Evolutionary conservation across 2,888 invertebrate species (phyloP), one percentile per base, ranked within the genome.

Genomic region (Helleia helle): DNA sequence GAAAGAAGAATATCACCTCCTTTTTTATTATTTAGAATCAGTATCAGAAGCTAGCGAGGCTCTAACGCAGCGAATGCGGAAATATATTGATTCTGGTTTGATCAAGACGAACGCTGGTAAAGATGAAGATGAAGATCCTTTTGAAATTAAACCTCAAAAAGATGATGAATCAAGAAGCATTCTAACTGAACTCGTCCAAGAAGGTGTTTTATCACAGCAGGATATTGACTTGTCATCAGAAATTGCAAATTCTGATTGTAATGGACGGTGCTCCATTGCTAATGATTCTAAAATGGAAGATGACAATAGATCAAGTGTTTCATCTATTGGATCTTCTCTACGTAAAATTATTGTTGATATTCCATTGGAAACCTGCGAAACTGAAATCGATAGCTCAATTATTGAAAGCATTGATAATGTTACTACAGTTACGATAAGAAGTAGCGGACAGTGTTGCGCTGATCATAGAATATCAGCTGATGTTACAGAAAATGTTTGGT

Each of bases 11-110:
- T 87, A 87, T 49, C 81, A 86, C 50, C 58, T 86, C 45, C 66
- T 88, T 3, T 88, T 87, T 56, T 86, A 86, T 51, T 85, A 83
- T 48, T 59, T 87, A 24, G 83, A 83, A 50, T 80, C 77, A 3
- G 72, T 87, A 3, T 86, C 86, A 0, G 81, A 80, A 59, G 80
- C 75, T 5, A 86, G 86, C 44, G 77, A 77, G 48, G 71, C 77
- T 17, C 66, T 85, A 2, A 79, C 81, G 12, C 79, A 81, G 58
- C 71, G 85, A 14, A 80, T 85, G 81, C 69, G 74, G 40, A 84
- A 81, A 56, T 85, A 85, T 40, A 75, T 85, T 11, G 85, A 85
- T 54, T 84, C 85, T 6, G 85, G 85, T n/a, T 56, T 85, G 42
- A 49, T 85, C n/a, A 64, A 63, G 18, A 74, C 57, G 41, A 69